Percentiles rank a stretch among this genome's conserved stretches.
Conservation (phyloP, 2,888 invertebrate species). For the Lithophane leautieri region DNA sequence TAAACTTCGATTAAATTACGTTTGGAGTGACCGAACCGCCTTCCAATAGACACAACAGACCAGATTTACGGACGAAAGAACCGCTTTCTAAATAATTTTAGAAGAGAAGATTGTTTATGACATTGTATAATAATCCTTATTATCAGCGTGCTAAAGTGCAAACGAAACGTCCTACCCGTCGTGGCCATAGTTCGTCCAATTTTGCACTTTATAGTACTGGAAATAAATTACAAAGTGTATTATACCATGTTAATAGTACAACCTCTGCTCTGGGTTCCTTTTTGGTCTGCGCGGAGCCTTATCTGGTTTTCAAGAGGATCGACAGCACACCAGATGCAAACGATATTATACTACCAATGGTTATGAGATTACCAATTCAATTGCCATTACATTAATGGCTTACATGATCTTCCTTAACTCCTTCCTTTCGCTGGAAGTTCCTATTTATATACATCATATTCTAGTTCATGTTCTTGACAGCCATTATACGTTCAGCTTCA, state of each 20-base stretch:
- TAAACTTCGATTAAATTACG: constrained; percentile 58
- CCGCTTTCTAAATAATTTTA: not conserved
- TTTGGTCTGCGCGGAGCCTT: too few species aligned
- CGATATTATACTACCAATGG: not conserved
- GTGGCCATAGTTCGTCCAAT: not conserved
- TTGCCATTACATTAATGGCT: not conserved
- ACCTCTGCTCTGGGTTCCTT: too few species aligned
- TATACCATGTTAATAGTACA: too few species aligned
- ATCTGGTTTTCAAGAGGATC: too few species aligned
- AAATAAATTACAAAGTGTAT: too few species aligned
- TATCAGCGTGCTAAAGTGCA: not conserved
- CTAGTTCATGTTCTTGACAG: not conserved
- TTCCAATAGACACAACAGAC: constrained; percentile 38
- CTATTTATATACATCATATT: not conserved
- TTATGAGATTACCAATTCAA: not conserved
- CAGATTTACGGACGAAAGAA: constrained; percentile 38
- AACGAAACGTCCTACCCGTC: not conserved
- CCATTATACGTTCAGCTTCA: too few species aligned
- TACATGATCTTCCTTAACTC: not conserved
- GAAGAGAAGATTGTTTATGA: not conserved
- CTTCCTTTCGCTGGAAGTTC: not conserved
- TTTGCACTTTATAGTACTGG: not conserved
- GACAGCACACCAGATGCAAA: too few species aligned
- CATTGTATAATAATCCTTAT: constrained; percentile 5
- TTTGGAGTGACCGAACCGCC: constrained; percentile 25